Percentiles rank a stretch among this genome's conserved stretches.
phyloP scores from a whole-genome alignment of 2,797 vertebrate species.

The Odontamblyopus rebecca region DNA sequence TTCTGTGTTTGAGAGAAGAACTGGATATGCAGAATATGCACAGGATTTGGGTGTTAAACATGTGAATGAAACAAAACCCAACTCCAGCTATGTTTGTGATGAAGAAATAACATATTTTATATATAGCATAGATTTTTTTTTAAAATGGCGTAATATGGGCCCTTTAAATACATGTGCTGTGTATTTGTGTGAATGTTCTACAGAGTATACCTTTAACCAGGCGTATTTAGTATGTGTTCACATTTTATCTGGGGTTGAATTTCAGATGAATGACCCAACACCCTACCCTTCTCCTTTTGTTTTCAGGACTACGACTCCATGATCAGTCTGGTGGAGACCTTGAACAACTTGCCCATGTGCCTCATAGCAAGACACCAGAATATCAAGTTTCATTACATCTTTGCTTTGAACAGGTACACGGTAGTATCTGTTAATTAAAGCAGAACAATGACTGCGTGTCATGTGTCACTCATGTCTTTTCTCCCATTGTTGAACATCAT shows the following conservation, averaged over 20 bases:
- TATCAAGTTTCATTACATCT: constrained; percentile 91
- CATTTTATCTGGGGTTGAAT: background rate
- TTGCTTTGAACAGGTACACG: constrained; percentile 88
- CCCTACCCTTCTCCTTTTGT: constrained; percentile 5
- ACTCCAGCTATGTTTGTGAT: too few species aligned
- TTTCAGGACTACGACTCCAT: constrained; percentile 86
- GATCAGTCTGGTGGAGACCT: constrained; percentile 86
- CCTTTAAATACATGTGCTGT: too few species aligned
- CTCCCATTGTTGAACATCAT: background rate
- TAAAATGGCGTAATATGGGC: too few species aligned
- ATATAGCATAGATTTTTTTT: too few species aligned
- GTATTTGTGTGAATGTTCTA: too few species aligned
- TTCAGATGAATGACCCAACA: background rate
- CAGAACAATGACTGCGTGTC: background rate
- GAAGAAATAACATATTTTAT: too few species aligned
- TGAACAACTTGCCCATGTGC: constrained; percentile 85
- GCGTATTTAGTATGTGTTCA: background rate
- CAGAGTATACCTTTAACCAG: too few species aligned
- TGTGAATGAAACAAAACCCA: too few species aligned
- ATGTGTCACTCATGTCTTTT: background rate
- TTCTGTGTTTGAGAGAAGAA: too few species aligned
- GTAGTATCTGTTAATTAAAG: constrained; percentile 2
- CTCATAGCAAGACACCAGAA: constrained; percentile 82
- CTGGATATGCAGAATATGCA: too few species aligned
- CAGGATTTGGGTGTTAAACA: too few species aligned